A percentile compares a stretch with the other conserved stretches of the same genome.
Evolutionary conservation across 2,888 invertebrate species (phyloP).

Genomic region (Teinopalpus imperialis): DNA sequence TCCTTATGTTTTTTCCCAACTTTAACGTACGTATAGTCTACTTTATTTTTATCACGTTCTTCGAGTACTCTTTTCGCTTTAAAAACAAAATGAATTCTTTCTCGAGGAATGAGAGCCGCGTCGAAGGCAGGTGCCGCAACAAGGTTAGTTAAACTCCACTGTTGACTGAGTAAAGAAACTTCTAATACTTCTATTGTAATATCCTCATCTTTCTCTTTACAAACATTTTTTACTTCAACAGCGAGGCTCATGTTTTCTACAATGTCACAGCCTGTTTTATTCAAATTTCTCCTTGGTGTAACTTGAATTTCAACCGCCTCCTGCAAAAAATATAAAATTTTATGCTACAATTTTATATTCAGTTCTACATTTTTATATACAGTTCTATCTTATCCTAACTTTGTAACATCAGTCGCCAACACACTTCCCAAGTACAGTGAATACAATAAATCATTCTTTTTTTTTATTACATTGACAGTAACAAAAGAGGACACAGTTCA

Average conservation of each 20-base stretch:
- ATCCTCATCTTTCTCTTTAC: conserved; percentile 83
- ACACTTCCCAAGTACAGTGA: no score
- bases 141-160: conserved; percentile 80
- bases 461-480: no score
- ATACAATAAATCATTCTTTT: no score
- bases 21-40: conserved; percentile 58
- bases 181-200: conserved; percentile 81
- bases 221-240: conserved; percentile 86
- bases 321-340: conserved; percentile 43
- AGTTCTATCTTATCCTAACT: no score
- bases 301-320: conserved; percentile 82
- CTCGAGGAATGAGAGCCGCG: conserved; percentile 53
- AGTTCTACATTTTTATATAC: no score
- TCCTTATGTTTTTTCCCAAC: conserved; percentile 49
- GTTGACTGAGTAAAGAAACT: conserved; percentile 82
- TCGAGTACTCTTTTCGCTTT: conserved; percentile 55
- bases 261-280: conserved; percentile 49
- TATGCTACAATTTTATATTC: no score
- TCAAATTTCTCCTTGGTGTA: conserved; percentile 75
- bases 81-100: conserved; percentile 64
- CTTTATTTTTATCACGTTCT: conserved; percentile 43
- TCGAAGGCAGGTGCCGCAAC: conserved; percentile 51
- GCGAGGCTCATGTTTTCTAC: conserved; percentile 84
- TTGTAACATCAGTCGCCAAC: no score
- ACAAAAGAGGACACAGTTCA: no score